phyloP scores from a whole-genome alignment of 2,113 vertebrate genomes.

The Callaeas wilsoni region DNA sequence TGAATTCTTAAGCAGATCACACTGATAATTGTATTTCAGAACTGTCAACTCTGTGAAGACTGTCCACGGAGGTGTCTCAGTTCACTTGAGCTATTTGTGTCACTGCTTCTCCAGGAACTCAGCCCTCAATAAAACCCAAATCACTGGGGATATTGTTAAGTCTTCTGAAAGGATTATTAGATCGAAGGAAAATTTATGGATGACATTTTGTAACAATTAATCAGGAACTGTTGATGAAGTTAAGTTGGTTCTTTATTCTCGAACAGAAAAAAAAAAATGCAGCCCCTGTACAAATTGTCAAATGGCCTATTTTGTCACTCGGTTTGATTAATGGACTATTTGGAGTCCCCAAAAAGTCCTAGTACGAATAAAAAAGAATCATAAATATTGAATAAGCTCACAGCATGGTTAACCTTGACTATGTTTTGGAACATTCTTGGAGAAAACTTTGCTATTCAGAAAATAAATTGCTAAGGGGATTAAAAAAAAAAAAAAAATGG shows the following conservation, averaged over 20 bases:
- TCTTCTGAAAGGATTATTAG: constrained; percentile 87
- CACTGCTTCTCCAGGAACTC: constrained; percentile 74
- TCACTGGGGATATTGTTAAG: constrained; percentile 83
- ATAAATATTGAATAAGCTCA: constrained; percentile 83
- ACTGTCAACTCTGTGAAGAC: constrained; percentile 85
- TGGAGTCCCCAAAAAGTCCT: constrained; percentile 78
- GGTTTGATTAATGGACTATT: constrained; percentile 91
- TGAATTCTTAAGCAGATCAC: constrained; percentile 96
- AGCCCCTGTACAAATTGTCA: constrained; percentile 78
- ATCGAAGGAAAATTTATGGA: constrained; percentile 89
- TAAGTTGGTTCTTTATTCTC: constrained; percentile 78
- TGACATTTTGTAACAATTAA: constrained; percentile 92
- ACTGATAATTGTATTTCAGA: constrained; percentile 98
- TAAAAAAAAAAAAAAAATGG: constrained; percentile 61
- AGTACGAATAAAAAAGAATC: constrained; percentile 80
- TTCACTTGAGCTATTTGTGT: constrained; percentile 85
- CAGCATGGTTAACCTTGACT: constrained; percentile 79
- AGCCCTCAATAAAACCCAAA: constrained; percentile 84
- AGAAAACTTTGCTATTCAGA: constrained; percentile 69
- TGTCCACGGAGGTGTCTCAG: constrained; percentile 81
- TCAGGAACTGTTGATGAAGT: constrained; percentile 87
- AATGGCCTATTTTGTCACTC: constrained; percentile 83
- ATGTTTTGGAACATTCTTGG: constrained; percentile 73
- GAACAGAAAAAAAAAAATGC: constrained; percentile 24
- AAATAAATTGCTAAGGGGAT: constrained; percentile 77